phyloP scores from a whole-genome alignment of 2,113 vertebrate species.

The Poeciliopsis retropinna region DNA sequence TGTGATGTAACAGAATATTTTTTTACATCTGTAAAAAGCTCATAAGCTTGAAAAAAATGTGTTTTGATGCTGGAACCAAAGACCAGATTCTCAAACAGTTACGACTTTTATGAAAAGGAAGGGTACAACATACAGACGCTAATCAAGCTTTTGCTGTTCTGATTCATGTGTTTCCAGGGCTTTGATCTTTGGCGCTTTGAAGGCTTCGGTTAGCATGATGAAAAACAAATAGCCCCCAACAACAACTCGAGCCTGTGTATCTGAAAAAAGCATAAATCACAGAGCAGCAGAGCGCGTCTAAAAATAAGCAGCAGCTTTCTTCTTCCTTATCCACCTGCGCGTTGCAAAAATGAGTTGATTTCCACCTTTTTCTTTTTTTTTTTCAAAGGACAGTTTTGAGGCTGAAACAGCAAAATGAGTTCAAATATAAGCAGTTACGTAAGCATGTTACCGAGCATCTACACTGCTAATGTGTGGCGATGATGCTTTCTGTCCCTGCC shows the following conservation, averaged over 20 bases:
- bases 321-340: slow-evolving; percentile 44
- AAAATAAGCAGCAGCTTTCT: slow-evolving; percentile 53
- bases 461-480: not conserved
- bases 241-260: slow-evolving; percentile 49
- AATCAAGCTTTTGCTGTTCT: slow-evolving; percentile 21
- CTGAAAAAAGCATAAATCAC: slow-evolving; percentile 66
- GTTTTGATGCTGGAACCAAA: slow-evolving; percentile 6
- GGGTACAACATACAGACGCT: slow-evolving; percentile 4
- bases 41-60: not conserved
- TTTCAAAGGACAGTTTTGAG: slow-evolving; percentile 18
- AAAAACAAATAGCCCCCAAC: slow-evolving; percentile 35
- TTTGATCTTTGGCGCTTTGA: slow-evolving; percentile 67
- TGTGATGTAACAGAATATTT: slow-evolving; percentile 1
- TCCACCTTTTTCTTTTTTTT: slow-evolving; percentile 11
- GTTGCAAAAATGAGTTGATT: slow-evolving; percentile 44
- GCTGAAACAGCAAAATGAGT: slow-evolving; percentile 19
- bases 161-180: slow-evolving; percentile 40
- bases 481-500: not conserved
- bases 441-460: not conserved
- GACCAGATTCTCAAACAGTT: not conserved
- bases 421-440: slow-evolving; percentile 16
- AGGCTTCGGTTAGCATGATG: slow-evolving; percentile 44
- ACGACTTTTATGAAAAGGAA: slow-evolving; percentile 13
- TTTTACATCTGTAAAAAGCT: not conserved
- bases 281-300: slow-evolving; percentile 42